Conservation (phyloP, 2,113 vertebrate genomes). For the Corythaixoides concolor region DNA sequence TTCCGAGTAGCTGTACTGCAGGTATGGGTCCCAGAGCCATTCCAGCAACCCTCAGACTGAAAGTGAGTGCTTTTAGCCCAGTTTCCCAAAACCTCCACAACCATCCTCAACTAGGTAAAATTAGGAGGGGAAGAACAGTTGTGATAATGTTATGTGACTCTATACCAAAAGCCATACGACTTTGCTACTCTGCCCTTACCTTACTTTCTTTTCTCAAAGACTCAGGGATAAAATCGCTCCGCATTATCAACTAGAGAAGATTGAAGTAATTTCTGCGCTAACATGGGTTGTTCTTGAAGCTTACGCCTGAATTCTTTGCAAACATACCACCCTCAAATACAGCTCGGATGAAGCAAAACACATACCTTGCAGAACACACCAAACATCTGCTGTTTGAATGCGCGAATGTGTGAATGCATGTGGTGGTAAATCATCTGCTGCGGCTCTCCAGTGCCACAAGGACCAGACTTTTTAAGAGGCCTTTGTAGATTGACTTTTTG, state of each 20-base stretch:
- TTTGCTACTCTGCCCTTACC: not conserved
- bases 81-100: not conserved
- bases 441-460: not conserved
- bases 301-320: not conserved
- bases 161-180: not conserved
- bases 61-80: not conserved
- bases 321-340: not conserved
- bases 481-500: not conserved
- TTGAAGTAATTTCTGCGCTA: not conserved
- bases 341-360: rapidly evolving
- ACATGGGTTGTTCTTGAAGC: not conserved
- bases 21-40: not conserved
- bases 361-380: not conserved
- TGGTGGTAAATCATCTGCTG: not conserved
- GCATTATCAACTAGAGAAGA: not conserved
- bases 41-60: not conserved
- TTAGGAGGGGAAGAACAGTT: not conserved
- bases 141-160: not conserved
- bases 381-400: not conserved
- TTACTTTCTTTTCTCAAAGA: not conserved
- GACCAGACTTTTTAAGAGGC: not conserved
- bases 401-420: not conserved
- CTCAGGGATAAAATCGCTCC: not conserved
- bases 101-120: not conserved
- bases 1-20: not conserved